Evolutionary conservation across 2,797 vertebrate species (phyloP), one percentile per base, ranked within the genome.

Genomic region (Menidia menidia): DNA sequence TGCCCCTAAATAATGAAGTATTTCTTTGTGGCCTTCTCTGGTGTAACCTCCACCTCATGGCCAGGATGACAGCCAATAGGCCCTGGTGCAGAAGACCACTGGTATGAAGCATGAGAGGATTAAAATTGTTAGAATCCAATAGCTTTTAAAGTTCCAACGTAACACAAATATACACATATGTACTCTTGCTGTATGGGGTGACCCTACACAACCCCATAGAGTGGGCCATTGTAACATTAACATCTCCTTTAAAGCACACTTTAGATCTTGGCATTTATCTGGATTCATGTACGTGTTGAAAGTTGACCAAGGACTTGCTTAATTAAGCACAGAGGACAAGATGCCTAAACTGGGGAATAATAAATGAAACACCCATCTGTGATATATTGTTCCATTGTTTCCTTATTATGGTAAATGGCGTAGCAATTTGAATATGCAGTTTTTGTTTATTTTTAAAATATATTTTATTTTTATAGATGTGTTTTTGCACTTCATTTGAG

Each of bases 291-390:
- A 85, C 68, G 81, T 79, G 75, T 84, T 12, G 15, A 82, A 73
- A 78, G 68, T 62, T 68, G 68, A 81, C 75, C 57, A 74, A 78
- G 78, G 73, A 79, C 65, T 76, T 82, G 61, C 75, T 85, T 85
- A 73, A 68, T 77, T 9, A 25, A 82, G 75, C 81, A 87, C 76
- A 83, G 70, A 87, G 51, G 77, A 86, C 41, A 62, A 80, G 77
- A 77, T 80, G 84, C 67, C 82, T 73, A 60, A 81, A 88, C 19
- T 73, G 81, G 81, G 83, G 83, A 76, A 74, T 77, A 92, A 92
- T 92, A 93, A 93, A 92, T 80, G 67, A 93, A 83, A 91, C 72
- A 78, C 87, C 80, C 78, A 83, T 89, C 89, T 87, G 76, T 87
- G 64, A 82, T 16, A 55, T 66, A 12, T 62, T 67, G 73, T 71